Evolutionary conservation across 23 tunicate genomes (phyloP).

Genomic region (Halocynthia roretzi): DNA sequence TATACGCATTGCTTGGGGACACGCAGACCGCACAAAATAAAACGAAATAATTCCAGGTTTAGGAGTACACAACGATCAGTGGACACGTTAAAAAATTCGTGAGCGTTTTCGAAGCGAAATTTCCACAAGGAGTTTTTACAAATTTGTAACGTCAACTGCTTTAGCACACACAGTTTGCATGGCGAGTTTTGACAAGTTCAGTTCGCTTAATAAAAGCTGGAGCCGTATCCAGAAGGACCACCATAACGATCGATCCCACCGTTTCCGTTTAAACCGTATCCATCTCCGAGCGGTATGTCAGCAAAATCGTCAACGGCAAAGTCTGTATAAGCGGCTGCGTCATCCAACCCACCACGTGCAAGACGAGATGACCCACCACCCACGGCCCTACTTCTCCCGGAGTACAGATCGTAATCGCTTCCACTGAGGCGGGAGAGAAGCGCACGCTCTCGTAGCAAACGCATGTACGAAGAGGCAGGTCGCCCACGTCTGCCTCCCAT

Average conservation of each 20-base stretch:
- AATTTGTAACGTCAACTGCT: no score
- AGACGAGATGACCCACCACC: neutral
- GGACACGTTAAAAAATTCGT: no score
- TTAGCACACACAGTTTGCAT: no score
- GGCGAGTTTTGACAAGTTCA: no score
- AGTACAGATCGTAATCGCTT: constrained; percentile 12
- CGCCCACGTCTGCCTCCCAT: neutral
- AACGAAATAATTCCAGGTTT: no score
- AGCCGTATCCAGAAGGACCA: constrained; percentile 11
- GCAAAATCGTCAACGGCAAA: constrained; percentile 5
- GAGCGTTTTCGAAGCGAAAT: no score
- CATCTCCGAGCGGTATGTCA: neutral
- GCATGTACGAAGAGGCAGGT: constrained; percentile 19
- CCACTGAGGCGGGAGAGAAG: constrained; percentile 65
- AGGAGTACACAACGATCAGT: no score
- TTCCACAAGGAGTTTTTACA: no score
- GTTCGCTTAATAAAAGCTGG: neutral
- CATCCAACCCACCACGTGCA: no score
- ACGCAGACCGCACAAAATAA: no score
- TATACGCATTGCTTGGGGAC: no score
- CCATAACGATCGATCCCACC: constrained; percentile 2
- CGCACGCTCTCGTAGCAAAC: constrained; percentile 67
- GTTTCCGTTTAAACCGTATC: neutral
- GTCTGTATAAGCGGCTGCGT: constrained; percentile 1
- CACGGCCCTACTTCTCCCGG: constrained; percentile 2